These are phyloP conservation scores for Porites cylindrica DNA, from an alignment of 92 coral and sea anemone species.

Conservation along the genomic window DNA sequence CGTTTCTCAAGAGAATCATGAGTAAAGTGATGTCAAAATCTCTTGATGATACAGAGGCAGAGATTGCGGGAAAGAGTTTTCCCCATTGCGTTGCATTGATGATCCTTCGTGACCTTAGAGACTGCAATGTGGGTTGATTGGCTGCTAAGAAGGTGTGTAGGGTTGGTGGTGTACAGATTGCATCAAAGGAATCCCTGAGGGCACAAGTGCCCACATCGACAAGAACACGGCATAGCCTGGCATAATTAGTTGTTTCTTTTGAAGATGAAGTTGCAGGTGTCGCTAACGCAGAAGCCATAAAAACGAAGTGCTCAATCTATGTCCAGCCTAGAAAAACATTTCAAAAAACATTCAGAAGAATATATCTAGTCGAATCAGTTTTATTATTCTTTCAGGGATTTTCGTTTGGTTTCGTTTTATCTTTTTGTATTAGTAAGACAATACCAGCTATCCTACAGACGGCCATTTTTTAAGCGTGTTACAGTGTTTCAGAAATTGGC, in stretches of 20 bases:
- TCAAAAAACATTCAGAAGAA: no score
- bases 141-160: conserved; percentile 4
- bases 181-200: conserved; percentile 13
- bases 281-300: neutral
- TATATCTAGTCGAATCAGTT: no score
- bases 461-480: no score
- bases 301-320: no score
- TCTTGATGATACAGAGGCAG: conserved; percentile 5
- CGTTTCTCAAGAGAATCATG: conserved; percentile 5
- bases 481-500: no score
- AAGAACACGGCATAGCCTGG: conserved; percentile 20
- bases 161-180: conserved; percentile 7
- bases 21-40: conserved; percentile 14
- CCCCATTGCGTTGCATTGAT: conserved; percentile 31
- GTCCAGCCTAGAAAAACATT: no score
- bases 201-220: conserved; percentile 21
- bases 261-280: conserved; percentile 9
- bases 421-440: no score
- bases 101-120: neutral
- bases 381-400: no score
- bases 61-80: conserved; percentile 1
- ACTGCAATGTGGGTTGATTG: neutral
- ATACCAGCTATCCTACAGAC: no score
- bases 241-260: conserved; percentile 15
- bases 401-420: no score